Conservation (phyloP, 1,140 invertebrate species). For the Euwallacea fornicatus region DNA sequence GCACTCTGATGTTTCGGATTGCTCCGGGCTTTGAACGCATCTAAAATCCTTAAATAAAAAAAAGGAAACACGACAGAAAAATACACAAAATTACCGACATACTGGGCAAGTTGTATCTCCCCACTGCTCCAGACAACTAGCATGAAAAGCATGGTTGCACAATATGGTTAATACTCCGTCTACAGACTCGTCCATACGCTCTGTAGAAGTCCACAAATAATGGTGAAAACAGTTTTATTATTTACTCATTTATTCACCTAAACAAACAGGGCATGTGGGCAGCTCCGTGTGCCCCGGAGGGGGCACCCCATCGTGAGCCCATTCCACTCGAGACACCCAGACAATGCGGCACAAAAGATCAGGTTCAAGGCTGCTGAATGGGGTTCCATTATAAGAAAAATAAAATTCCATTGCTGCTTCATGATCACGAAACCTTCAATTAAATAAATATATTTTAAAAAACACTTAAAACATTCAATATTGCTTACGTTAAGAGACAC, state of each 20-base stretch:
- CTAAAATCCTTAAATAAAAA: slow-evolving; percentile 23
- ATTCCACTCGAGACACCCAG: slow-evolving; percentile 93
- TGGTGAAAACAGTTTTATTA: slow-evolving; percentile 2
- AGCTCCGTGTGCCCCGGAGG: slow-evolving; percentile 87
- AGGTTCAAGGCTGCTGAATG: slow-evolving; percentile 92
- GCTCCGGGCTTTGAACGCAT: slow-evolving; percentile 92
- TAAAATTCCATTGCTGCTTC: slow-evolving; percentile 89
- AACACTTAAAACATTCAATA: background rate
- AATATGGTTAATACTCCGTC: slow-evolving; percentile 97
- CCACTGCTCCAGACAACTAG: slow-evolving; percentile 93
- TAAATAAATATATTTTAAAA: background rate
- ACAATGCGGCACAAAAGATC: slow-evolving; percentile 88
- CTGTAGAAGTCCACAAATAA: slow-evolving; percentile 57
- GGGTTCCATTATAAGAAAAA: slow-evolving; percentile 85
- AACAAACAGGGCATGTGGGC: slow-evolving; percentile 95
- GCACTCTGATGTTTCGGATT: slow-evolving; percentile 51
- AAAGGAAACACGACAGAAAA: background rate
- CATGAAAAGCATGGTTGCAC: slow-evolving; percentile 98
- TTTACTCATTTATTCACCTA: slow-evolving; percentile 51
- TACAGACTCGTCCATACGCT: slow-evolving; percentile 97
- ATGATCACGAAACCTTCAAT: slow-evolving; percentile 63
- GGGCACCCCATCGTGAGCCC: slow-evolving; percentile 67
- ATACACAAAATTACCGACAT: slow-evolving; percentile 51
- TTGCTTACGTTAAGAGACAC: slow-evolving; percentile 81
- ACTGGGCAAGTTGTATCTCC: slow-evolving; percentile 86